Percentiles rank a stretch among this genome's conserved stretches.
These are phyloP conservation scores for Nebria salina DNA, from an alignment of 2,888 invertebrate species.

Conservation along the genomic window DNA sequence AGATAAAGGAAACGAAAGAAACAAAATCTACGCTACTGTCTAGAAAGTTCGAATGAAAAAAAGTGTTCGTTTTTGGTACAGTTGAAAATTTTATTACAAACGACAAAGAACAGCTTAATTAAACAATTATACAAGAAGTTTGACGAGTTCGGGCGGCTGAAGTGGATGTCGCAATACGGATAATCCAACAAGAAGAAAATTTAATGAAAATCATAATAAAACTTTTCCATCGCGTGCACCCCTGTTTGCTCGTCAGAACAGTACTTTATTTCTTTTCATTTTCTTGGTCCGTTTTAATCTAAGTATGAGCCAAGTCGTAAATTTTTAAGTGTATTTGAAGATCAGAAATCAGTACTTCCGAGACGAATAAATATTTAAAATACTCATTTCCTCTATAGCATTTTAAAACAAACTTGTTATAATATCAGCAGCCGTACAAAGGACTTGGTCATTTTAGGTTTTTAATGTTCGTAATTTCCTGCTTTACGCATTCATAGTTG, in stretches of 20 bases:
- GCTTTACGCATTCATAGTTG: neutral
- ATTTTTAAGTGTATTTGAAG: neutral
- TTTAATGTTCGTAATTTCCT: conserved; percentile 17
- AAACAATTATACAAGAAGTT: conserved; percentile 31
- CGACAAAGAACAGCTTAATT: conserved; percentile 22
- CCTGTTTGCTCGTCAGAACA: neutral
- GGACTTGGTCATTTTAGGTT: neutral
- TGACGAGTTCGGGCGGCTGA: conserved; percentile 2
- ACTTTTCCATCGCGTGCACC: neutral
- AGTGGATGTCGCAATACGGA: neutral
- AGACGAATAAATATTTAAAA: conserved; percentile 16
- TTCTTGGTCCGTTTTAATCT: neutral
- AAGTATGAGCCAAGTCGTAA: neutral
- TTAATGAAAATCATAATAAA: neutral
- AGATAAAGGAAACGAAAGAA: neutral
- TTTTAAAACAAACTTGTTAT: conserved; percentile 1
- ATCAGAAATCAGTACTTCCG: neutral
- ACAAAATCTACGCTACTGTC: neutral
- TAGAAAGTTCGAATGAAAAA: neutral
- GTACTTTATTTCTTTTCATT: neutral
- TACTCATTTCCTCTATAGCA: conserved; percentile 13
- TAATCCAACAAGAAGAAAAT: neutral
- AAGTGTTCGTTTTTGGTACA: neutral
- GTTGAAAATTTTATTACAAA: conserved; percentile 27
- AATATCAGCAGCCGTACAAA: neutral